Evolutionary conservation across 2,797 vertebrate genomes (phyloP).

Genomic region (Platyrinchus mystaceus): DNA sequence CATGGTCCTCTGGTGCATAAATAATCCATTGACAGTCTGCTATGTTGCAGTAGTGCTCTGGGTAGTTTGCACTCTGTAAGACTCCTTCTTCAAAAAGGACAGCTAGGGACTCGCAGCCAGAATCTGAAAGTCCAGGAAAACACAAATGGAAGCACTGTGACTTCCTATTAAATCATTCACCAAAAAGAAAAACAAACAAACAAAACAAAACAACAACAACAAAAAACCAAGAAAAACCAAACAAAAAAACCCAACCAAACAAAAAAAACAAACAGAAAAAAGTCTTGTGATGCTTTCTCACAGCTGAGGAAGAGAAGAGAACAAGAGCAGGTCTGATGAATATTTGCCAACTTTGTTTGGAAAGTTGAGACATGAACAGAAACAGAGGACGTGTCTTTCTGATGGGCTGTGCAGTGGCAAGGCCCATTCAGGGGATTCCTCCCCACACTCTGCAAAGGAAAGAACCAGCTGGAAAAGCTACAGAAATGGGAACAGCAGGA

Average conservation of each 20-base stretch:
- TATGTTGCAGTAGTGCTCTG: conserved; percentile 75
- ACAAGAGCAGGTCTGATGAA: too few species aligned
- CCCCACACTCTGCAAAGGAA: not conserved
- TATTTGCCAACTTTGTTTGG: not conserved
- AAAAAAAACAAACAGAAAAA: not conserved
- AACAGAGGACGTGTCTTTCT: not conserved
- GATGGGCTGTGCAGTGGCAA: not conserved
- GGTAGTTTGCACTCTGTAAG: conserved; percentile 80
- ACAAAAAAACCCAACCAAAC: too few species aligned
- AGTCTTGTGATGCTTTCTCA: not conserved
- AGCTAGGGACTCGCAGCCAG: conserved; percentile 77
- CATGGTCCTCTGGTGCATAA: conserved; percentile 73
- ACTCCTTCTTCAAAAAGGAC: conserved; percentile 76
- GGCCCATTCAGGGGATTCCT: not conserved
- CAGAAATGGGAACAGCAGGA: not conserved
- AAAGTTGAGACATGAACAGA: not conserved
- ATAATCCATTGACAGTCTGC: conserved; percentile 81
- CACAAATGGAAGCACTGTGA: not conserved
- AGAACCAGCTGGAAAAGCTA: not conserved
- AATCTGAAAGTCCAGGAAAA: conserved; percentile 47
- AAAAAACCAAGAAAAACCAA: too few species aligned
- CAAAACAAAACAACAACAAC: too few species aligned
- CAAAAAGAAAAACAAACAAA: too few species aligned
- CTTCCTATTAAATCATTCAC: not conserved
- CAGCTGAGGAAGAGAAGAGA: not conserved